Evolutionary conservation across 1,140 invertebrate genomes (phyloP), one percentile per base, ranked within the genome.

Genomic region (Mamestra configurata): DNA sequence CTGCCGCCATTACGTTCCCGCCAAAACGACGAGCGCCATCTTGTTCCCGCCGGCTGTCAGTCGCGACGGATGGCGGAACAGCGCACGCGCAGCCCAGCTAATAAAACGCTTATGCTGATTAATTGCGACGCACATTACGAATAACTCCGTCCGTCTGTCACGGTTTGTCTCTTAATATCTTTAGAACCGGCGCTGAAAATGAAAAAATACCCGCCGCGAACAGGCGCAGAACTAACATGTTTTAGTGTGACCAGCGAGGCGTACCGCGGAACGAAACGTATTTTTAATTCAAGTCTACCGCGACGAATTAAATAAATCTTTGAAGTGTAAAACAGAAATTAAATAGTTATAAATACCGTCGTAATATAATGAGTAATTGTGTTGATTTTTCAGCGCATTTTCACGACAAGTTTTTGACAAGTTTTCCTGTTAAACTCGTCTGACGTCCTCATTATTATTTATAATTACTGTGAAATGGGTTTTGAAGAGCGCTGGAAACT

Each of bases 81-180:
- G 83, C 79, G 83, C 79, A 70, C 55, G 68, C 82, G 76, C 82
- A 80, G 79, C 78, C 76, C 81, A 76, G 79, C 82, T 84, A 89
- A 90, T 90, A 92, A 90, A 92, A 89, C 86, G 82, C 53, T 88
- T 88, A 84, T 82, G 78, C 84, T 92, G 88, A 90, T 90, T 89
- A 86, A 90, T 90, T 83, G 85, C 83, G 76, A 61, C 77, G 79
- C 70, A 77, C 79, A 79, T 80, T 86, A 84, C 83, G 71, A 84
- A 86, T 86, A 84, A 80, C 85, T 84, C 37, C 51, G 71, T 49
- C 72, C 37, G 73, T 77, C 81, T 79, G 79, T 80, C 84, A 84
- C 84, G 80, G 80, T 73, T 75, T 77, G 84, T 51, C 71, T 82
- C 68, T 46, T 79, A 79, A 82, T 82, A 81, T 77, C 80, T 81